Evolutionary conservation across 2,113 vertebrate genomes (phyloP), one percentile per base, ranked within the genome.

Genomic region (Pogona vitticeps): DNA sequence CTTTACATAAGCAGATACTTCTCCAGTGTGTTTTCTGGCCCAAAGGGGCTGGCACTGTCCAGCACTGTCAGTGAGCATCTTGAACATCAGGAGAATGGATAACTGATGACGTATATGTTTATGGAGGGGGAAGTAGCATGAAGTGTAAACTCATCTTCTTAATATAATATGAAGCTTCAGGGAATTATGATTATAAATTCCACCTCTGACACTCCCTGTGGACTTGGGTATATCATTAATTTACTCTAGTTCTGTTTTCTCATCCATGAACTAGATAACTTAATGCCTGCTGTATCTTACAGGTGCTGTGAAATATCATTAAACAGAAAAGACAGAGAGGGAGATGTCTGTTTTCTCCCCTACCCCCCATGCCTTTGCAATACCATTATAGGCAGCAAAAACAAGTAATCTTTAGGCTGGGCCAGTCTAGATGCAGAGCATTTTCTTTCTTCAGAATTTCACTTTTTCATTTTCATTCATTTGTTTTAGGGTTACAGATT

Each of bases 181-280:
- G 59, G 40, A 75, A 8, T 38, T 81, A 31, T 36, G 78, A 38
- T 75, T 65, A 81, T 80, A 52, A 72, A 75, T 73, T 65, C 58
- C 46, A 20, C 33, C 38, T 31, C 36, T 20, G 59, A 36, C 63
- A 15, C 70, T 76, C 70, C 42, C 40, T 65, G 14, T 81, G 40
- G 42, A 58, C 78, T 75, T 65, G 58, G 59, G 40, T 46, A 52
- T 52, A n/a, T 73, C 70, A 81, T 86, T 81, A 81, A 86, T 86
- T 77, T 81, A 26, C n/a, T 75, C 78, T 38, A 9, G 23, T 81
- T 86, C 78, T 86, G 59, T 31, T 75, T 65, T 75, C 52, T 67
- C 78, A 75, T 75, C 78, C 58, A 75, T 81, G 70, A 86, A 73
- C 68, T 63, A 86, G 77, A 61, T 46, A 46, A 61, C 38, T 46